A percentile compares a stretch with the other conserved stretches of the same genome.
Evolutionary conservation across 2,888 invertebrate genomes (phyloP).

Genomic region (Metopia argyrocephala): DNA sequence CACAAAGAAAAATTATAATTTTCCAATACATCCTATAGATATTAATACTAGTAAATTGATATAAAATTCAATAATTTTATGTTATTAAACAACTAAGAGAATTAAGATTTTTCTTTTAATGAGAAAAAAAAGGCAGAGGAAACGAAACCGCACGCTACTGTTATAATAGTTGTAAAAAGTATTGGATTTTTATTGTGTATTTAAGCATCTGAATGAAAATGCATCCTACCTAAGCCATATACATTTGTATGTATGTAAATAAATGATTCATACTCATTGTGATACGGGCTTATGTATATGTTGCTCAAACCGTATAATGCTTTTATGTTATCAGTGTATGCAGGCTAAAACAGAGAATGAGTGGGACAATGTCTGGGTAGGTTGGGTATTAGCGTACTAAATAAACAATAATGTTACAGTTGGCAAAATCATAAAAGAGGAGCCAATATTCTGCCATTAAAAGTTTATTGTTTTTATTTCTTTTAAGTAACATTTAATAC

Average conservation of each 20-base stretch:
- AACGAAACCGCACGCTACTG: slow-evolving; percentile 47
- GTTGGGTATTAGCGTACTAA: neutral
- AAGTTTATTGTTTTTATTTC: neutral
- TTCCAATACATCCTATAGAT: slow-evolving; percentile 1
- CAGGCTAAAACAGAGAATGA: slow-evolving; percentile 2
- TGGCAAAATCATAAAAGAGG: slow-evolving; percentile 1
- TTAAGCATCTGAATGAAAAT: slow-evolving; percentile 30
- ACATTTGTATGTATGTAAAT: slow-evolving; percentile 28
- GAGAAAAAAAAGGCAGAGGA: slow-evolving; percentile 4
- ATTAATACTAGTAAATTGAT: neutral
- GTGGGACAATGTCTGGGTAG: slow-evolving; percentile 18
- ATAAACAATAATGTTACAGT: slow-evolving; percentile 1
- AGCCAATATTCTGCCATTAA: neutral
- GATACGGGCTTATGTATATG: neutral
- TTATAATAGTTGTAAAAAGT: slow-evolving; percentile 5
- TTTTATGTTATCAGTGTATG: slow-evolving; percentile 41
- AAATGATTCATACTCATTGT: neutral
- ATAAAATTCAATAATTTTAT: slow-evolving; percentile 27
- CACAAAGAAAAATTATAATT: neutral
- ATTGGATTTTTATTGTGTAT: slow-evolving; percentile 9
- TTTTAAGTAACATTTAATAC: neutral
- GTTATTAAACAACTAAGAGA: slow-evolving; percentile 22
- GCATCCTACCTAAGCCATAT: slow-evolving; percentile 20
- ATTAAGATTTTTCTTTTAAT: slow-evolving; percentile 7
- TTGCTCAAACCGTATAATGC: neutral